phyloP scores from a whole-genome alignment of 2,113 vertebrate species.

The Oxyura jamaicensis region DNA sequence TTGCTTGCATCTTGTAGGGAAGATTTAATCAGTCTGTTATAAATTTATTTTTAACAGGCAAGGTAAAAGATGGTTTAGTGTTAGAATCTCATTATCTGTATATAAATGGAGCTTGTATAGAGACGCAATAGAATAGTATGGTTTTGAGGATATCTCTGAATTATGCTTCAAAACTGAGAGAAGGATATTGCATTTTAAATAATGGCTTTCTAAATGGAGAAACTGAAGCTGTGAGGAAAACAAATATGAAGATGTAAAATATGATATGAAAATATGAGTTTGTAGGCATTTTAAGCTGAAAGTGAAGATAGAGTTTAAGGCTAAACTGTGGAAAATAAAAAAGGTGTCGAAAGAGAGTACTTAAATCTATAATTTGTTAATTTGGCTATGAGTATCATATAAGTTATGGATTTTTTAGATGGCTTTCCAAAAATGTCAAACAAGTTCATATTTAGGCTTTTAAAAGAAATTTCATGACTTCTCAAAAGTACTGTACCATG shows the following conservation, averaged over 20 bases:
- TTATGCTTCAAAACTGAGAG: not conserved
- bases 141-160: conserved; percentile 3
- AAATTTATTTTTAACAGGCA: conserved; percentile 57
- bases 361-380: not conserved
- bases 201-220: conserved; percentile 2
- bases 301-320: not conserved
- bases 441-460: not conserved
- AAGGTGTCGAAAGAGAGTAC: not conserved
- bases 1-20: conserved; percentile 22
- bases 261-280: not conserved
- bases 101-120: conserved; percentile 40
- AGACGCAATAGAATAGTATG: not conserved
- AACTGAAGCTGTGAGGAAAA: conserved; percentile 12
- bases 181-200: conserved; percentile 31
- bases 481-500: not conserved
- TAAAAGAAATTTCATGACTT: not conserved
- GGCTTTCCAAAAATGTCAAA: not conserved
- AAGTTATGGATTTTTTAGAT: not conserved
- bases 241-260: not conserved
- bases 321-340: not conserved
- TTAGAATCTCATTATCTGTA: conserved; percentile 49
- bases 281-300: conserved; percentile 18
- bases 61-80: conserved; percentile 54
- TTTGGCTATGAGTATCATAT: not conserved
- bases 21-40: conserved; percentile 52